Conservation (phyloP, 2,797 vertebrate species). For the Zalophus californianus region DNA sequence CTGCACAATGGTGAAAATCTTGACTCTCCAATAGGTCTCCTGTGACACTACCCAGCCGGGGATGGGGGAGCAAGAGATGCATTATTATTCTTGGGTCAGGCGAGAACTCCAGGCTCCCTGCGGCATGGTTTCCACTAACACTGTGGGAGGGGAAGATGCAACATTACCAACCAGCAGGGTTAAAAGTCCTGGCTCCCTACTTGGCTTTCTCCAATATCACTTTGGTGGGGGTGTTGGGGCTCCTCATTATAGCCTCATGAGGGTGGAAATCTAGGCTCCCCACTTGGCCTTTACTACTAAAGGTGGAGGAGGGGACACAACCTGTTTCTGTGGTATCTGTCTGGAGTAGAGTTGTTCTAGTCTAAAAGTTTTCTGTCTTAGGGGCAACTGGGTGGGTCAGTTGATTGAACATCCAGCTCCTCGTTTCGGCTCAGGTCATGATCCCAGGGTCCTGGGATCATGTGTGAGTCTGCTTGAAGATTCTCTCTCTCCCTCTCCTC, state of each 20-base stretch:
- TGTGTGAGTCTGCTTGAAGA: background rate
- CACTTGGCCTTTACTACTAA: background rate
- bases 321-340: background rate
- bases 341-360: background rate
- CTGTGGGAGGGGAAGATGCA: fast-evolving
- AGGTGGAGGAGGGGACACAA: background rate
- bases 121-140: background rate
- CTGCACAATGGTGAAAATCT: background rate
- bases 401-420: background rate
- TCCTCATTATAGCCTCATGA: background rate
- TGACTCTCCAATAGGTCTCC: background rate
- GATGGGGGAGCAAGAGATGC: no score
- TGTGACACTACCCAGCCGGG: background rate
- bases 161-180: background rate
- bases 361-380: background rate
- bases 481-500: background rate
- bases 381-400: background rate
- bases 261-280: background rate
- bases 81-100: background rate
- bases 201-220: background rate
- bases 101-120: background rate
- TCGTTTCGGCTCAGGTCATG: background rate
- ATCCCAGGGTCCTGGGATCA: background rate
- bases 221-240: background rate
- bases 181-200: background rate